Percentiles rank a stretch among this genome's conserved stretches.
Conservation (phyloP, 2,113 vertebrate species). For the Perca schrenkii region DNA sequence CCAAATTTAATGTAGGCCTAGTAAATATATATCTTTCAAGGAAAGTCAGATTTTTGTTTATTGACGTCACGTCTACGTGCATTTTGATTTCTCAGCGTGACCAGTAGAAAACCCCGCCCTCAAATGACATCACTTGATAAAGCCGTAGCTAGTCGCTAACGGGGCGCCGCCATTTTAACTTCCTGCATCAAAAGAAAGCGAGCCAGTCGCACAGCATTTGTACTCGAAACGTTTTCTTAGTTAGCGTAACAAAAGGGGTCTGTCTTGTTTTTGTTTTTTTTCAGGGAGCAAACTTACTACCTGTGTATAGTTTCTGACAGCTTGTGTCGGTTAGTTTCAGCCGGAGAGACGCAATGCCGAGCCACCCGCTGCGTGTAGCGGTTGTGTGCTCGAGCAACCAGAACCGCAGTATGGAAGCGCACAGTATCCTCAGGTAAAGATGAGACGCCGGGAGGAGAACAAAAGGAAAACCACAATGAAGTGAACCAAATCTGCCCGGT, state of each 20-base stretch:
- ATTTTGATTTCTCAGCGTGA: too few relatives aligned
- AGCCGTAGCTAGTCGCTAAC: conserved; percentile 22
- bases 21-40: neutral
- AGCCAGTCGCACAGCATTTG: neutral
- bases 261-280: conserved; percentile 33
- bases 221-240: conserved; percentile 3
- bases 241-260: neutral
- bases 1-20: neutral
- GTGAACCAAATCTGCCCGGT: conserved; percentile 20
- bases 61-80: conserved; percentile 1
- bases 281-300: conserved; percentile 8
- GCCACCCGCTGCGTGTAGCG: conserved; percentile 91
- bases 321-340: conserved; percentile 55
- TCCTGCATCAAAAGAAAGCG: conserved; percentile 46
- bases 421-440: conserved; percentile 99
- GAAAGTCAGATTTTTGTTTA: neutral
- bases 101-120: conserved; percentile 26
- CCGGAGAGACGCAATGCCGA: conserved; percentile 87
- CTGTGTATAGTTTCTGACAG: conserved; percentile 10
- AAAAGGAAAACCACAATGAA: conserved; percentile 3
- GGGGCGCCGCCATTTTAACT: conserved; percentile 77
- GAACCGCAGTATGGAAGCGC: conserved; percentile 99
- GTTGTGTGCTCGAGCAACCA: conserved; percentile 99
- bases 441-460: conserved; percentile 41
- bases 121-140: conserved; percentile 56